Base-by-base conservation (phyloP, 2,888 invertebrate species). In the Pyrrhosoma nymphula region DNA sequence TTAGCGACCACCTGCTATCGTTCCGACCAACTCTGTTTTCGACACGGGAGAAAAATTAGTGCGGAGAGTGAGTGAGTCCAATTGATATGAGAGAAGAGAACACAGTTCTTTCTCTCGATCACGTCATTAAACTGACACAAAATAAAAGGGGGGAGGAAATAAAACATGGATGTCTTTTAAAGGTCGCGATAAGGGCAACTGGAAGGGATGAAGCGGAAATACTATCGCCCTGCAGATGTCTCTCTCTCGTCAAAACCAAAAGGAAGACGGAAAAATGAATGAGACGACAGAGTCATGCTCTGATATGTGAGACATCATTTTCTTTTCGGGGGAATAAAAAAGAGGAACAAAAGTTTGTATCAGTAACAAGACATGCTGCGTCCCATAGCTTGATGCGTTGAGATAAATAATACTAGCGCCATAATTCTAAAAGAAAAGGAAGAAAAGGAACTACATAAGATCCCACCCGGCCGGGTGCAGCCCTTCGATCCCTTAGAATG, bases 1-100 rank as follows among this genome's bases (percentile, higher is more conserved):
- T 69, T 69, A 93, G 39, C 26, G 91, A 63, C 91, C 91, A 93
- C 91, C 91, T 93, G 91, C 91, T 60, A 93, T 63, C 35, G 60
- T 14, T 16, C n/a, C 35, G 82, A 35, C 82, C 30, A 35, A 82
- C 30, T 20, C 60, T 82, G 82, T 82, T 82, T 82, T 16, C 82
- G 82, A 82, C n/a, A 82, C 35, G 3, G 30, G 35, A 82, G 30
- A 90, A 39, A 69, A 56, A 63, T 30, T 20, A 60, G 60, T 60
- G 30, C 35, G 30, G 30, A 91, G 35, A 39, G 47, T n/a, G 23
- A 20, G 91, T 23, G 63, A 30, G 63, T 63, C 63, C 39, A 91
- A 91, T 63, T 91, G 91, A 91, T 63, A 69, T 20, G n/a, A 69
- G 69, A 69, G 69, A 69, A 69, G 4, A 82, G 82, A 35, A 30